Percentiles rank a stretch among this genome's conserved stretches.
These are phyloP conservation scores for Diarsia mendica DNA, from an alignment of 2,888 invertebrate genomes.

Conservation along the genomic window DNA sequence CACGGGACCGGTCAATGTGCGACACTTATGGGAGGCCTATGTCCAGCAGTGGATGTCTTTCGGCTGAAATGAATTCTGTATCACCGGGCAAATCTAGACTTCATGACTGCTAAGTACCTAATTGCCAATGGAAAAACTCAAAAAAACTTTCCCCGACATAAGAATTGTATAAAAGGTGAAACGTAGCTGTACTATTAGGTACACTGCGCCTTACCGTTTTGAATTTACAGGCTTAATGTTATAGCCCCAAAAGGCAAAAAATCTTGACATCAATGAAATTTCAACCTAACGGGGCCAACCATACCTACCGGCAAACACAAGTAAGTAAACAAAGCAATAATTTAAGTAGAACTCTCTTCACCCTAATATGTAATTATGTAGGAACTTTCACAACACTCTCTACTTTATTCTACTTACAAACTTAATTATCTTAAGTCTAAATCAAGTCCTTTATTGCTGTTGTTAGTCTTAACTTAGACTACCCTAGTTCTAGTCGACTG, in stretches of 20 bases:
- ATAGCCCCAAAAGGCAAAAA: not conserved
- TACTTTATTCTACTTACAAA: constrained; percentile 41
- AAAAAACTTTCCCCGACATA: no score
- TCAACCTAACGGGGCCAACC: not conserved
- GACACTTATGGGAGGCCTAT: no score
- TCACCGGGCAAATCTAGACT: no score
- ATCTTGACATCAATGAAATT: not conserved
- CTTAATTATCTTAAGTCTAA: constrained; percentile 55
- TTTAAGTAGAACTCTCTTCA: not conserved
- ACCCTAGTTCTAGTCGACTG: constrained; percentile 31
- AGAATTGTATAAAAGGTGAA: not conserved
- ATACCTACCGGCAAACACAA: not conserved
- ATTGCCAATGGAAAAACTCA: not conserved
- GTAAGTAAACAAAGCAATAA: constrained; percentile 23
- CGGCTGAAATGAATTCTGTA: no score
- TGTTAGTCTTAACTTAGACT: constrained; percentile 31
- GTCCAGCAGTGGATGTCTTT: no score
- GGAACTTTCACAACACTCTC: constrained; percentile 15
- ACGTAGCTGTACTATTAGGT: no score
- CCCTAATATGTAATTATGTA: constrained; percentile 35
- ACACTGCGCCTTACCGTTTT: no score
- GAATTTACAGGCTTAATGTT: no score
- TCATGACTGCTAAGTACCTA: not conserved
- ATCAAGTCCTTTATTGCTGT: constrained; percentile 47
- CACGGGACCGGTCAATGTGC: no score